Base-by-base conservation (phyloP, 1,140 invertebrate genomes). In the Drosophila grimshawi region DNA sequence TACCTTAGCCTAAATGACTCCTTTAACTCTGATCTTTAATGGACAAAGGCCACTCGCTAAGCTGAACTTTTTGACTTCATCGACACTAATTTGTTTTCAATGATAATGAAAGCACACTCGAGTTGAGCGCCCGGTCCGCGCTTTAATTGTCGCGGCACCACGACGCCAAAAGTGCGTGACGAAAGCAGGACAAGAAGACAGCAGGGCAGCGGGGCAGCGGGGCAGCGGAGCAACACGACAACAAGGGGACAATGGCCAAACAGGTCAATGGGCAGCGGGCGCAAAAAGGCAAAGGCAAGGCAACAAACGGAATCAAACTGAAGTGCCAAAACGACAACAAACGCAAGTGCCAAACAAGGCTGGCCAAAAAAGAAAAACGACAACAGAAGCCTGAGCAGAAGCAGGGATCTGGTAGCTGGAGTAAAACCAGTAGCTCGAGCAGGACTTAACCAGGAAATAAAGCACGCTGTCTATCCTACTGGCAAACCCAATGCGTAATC, bases 41-140 rank as follows among this genome's bases (percentile, higher is more conserved):
- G 43, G 6, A 46, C 33, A 56, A 19, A 61, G 11, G 53, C 4
- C 37, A 27, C 3, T 46, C 45, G 53, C 30, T 5, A 19, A 33
- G 76, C 48, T 29, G 45, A 55, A 45, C 48, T 48, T 19, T 55
- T 32, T 43, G 48, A 74, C 72, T 83, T 52, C 66, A 83, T 88
- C 73, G 83, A 88, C 83, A 80, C 80, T 88, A 89, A 88, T 88
- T 88, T 88, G 83, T 72, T 78, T 76, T 80, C 83, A 89, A 88
- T 88, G 69, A 68, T 76, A 77, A 80, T 61, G 66, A 65, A 51
- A 77, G 48, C 62, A 61, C 45, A 57, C 66, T 79, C 79, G 66
- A 86, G 83, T 76, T 71, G 43, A 33, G 37, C 8, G n/a, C 39
- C 4, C 59, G 53, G 45, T 51, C 43, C 35, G 43, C 11, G 41